A percentile compares a stretch with the other conserved stretches of the same genome.
Conservation (phyloP, 2,797 vertebrate genomes). For the Emys orbicularis region DNA sequence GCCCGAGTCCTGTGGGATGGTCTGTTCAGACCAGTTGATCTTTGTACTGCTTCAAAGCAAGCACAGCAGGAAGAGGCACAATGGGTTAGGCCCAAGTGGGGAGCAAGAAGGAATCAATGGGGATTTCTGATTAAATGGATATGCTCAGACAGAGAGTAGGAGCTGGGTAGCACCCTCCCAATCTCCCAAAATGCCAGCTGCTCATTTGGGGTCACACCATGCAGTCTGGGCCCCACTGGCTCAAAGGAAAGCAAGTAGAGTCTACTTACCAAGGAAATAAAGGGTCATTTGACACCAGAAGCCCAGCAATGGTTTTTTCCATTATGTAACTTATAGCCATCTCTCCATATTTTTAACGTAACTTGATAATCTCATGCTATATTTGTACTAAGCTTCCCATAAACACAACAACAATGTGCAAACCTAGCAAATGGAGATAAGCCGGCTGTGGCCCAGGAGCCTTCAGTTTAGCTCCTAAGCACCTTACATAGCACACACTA, state of each 20-base stretch:
- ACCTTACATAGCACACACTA: not conserved
- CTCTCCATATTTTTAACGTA: not conserved
- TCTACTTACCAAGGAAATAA: conserved; percentile 1
- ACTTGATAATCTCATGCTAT: not conserved
- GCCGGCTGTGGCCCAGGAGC: not conserved
- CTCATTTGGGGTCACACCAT: not conserved
- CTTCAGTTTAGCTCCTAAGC: not conserved
- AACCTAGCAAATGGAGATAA: not conserved
- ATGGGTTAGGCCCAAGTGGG: not conserved
- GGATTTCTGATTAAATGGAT: not conserved
- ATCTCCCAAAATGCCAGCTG: not conserved
- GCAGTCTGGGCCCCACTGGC: not conserved
- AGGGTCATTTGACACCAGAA: not conserved
- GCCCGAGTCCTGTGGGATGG: not conserved
- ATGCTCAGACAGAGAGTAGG: not conserved
- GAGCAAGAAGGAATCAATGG: not conserved
- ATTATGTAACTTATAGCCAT: not conserved
- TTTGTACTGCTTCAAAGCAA: not conserved
- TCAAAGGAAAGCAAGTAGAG: not conserved
- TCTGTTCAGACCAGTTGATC: not conserved
- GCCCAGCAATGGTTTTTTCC: not conserved
- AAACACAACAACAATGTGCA: not conserved
- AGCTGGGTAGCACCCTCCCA: not conserved
- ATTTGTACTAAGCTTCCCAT: not conserved
- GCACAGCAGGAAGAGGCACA: not conserved